These are phyloP conservation scores for Napeogenes inachia DNA, from an alignment of 2,888 invertebrate species.

Conservation along the genomic window DNA sequence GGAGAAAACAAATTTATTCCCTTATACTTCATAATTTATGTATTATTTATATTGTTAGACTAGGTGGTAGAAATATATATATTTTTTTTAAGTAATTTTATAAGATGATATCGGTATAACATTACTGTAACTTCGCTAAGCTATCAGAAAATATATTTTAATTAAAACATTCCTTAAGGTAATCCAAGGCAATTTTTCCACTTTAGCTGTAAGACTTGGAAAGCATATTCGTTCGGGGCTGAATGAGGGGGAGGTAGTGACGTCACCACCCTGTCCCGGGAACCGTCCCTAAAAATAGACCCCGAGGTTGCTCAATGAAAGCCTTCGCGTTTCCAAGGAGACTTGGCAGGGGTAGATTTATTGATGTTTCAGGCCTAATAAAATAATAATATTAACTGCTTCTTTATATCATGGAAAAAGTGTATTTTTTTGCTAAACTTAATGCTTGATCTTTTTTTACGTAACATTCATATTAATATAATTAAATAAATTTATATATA, in stretches of 20 bases:
- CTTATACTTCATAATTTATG: too few relatives aligned
- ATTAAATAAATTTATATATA: too few relatives aligned
- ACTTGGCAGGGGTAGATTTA: background rate
- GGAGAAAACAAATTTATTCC: too few relatives aligned
- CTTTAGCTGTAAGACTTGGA: conserved; percentile 38
- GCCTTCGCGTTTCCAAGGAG: conserved; percentile 17
- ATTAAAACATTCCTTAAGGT: conserved; percentile 21
- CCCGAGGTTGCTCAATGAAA: conserved; percentile 71
- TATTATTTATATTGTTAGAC: too few relatives aligned
- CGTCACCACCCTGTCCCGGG: conserved; percentile 46
- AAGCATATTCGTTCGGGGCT: conserved; percentile 46
- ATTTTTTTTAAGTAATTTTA: too few relatives aligned
- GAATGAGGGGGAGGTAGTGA: conserved; percentile 41
- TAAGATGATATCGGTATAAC: too few relatives aligned
- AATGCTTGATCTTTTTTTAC: too few relatives aligned
- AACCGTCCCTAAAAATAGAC: conserved; percentile 69
- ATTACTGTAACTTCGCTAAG: background rate
- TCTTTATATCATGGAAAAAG: too few relatives aligned
- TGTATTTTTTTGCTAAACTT: too few relatives aligned
- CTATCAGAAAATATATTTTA: conserved; percentile 15
- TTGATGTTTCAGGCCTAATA: conserved; percentile 1
- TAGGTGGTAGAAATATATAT: too few relatives aligned
- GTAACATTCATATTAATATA: too few relatives aligned
- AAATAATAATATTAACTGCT: background rate
- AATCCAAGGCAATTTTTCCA: conserved; percentile 43